Evolutionary conservation across 53 echinoderm and acorn worm genomes (phyloP).

Genomic region (Henricia sp.): DNA sequence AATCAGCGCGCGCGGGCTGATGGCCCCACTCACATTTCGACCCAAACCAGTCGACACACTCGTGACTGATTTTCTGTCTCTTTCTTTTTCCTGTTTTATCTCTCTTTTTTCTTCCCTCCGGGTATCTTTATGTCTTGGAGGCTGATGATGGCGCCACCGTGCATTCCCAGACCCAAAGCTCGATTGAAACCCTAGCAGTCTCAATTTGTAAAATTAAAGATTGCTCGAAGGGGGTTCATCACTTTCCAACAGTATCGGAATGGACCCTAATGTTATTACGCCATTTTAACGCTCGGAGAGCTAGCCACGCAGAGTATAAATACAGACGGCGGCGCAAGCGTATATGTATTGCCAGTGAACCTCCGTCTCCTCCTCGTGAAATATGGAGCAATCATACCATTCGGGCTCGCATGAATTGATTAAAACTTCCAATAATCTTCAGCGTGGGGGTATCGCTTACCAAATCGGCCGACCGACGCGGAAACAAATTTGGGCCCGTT

Average conservation of each 20-base stretch:
- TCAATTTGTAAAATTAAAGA: slow-evolving; percentile 93
- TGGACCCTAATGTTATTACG: slow-evolving; percentile 85
- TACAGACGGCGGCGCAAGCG: background rate
- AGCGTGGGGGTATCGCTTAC: slow-evolving; percentile 85
- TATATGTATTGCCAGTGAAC: too few species aligned
- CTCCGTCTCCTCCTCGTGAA: slow-evolving; percentile 48
- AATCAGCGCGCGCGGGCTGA: slow-evolving; percentile 43
- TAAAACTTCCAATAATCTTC: slow-evolving; percentile 88
- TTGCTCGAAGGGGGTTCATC: slow-evolving; percentile 75
- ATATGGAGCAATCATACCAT: slow-evolving; percentile 87
- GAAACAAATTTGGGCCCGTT: slow-evolving; percentile 45
- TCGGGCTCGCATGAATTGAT: slow-evolving; percentile 87
- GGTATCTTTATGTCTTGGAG: slow-evolving; percentile 41
- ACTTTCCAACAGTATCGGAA: slow-evolving; percentile 84
- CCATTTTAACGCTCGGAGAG: slow-evolving; percentile 74
- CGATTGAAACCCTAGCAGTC: slow-evolving; percentile 77
- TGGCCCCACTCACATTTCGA: slow-evolving; percentile 32
- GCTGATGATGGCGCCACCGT: slow-evolving; percentile 48
- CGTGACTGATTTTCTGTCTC: slow-evolving; percentile 35
- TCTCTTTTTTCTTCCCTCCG: background rate
- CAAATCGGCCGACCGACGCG: slow-evolving; percentile 60
- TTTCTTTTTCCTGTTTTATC: background rate
- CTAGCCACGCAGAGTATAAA: slow-evolving; percentile 25
- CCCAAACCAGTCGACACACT: slow-evolving; percentile 47
- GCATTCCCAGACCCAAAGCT: slow-evolving; percentile 52